Base-by-base conservation (phyloP, 2,113 vertebrate genomes). In the Eurystomus gularis region DNA sequence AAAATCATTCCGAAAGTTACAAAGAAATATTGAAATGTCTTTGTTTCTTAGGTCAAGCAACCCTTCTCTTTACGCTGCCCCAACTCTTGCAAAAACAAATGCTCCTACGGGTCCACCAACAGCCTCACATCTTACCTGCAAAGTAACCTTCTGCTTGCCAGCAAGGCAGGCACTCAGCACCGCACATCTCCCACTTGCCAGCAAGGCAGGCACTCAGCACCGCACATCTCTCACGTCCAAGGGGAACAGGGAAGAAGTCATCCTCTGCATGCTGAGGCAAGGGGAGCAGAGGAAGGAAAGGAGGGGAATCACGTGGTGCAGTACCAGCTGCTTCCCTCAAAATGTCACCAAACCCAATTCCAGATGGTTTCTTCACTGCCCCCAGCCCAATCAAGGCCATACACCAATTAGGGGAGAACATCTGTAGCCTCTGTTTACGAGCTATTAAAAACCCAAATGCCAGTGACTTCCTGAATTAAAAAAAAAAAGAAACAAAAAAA, bases 121-220 rank as follows among this genome's bases (percentile, higher is more conserved):
- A 68, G 66, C 19, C 18, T 46, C 23, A 11, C 17, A 28, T 20
- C 33, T 44, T 20, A 7, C 39, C 70, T 35, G 52, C 52, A 66
- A n/a, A 61, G 39, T 17, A 64, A 39, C 20, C 39, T 55, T 25
- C 55, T 49, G 51, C 26, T 21, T 2, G 1, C 21, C 60, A 58
- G 20, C 51, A 66, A 44, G 42, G 57, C 7, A 7, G 35, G 15
- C 37, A 23, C 37, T 5, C 28, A 57, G 52, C 37, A 52, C 33
- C 0, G 2, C 23, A 8, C 0, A 1, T 64, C 51, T 61, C 28
- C 46, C 24, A n/a, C 26, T 21, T 2, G 1, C 21, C 60, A 58
- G 20, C 51, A 66, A 44, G 42, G 57, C 7, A 7, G 35, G 15
- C 37, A 23, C 37, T 5, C 28, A 57, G 52, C 37, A 52, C 33